Evolutionary conservation across 2,888 invertebrate genomes (phyloP).

Genomic region (Troides oblongomaculatus): DNA sequence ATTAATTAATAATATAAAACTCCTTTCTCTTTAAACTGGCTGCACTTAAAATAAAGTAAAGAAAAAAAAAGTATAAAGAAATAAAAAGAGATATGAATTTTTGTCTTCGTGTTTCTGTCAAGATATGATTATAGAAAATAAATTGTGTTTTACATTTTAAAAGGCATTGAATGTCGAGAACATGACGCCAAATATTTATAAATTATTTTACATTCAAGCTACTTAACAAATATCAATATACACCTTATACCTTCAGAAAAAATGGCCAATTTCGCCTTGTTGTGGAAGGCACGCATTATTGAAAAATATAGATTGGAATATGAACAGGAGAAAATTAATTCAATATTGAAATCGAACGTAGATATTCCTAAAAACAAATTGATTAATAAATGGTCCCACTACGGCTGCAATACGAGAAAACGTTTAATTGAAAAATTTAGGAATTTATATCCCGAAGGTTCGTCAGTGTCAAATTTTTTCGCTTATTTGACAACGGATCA

Average conservation of each 20-base stretch:
- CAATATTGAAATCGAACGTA: constrained; percentile 67
- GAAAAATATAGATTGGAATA: constrained; percentile 71
- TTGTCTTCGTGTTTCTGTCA: constrained; percentile 27
- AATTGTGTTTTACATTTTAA: constrained; percentile 27
- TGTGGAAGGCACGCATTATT: constrained; percentile 77
- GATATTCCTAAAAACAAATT: constrained; percentile 64
- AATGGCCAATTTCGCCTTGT: constrained; percentile 80
- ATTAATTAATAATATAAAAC: too few relatives aligned
- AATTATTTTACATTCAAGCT: constrained; percentile 22
- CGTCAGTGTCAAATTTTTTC: constrained; percentile 51
- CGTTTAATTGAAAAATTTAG: constrained; percentile 59
- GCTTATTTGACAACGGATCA: constrained; percentile 69
- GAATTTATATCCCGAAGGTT: constrained; percentile 63
- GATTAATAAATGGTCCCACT: constrained; percentile 70
- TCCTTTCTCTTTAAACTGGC: constrained; percentile 6
- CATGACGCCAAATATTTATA: constrained; percentile 25
- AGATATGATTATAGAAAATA: constrained; percentile 26
- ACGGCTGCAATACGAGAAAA: constrained; percentile 60
- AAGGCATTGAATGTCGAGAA: constrained; percentile 17
- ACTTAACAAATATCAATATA: constrained; percentile 25
- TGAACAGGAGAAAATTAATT: constrained; percentile 79
- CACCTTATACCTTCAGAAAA: constrained; percentile 4
- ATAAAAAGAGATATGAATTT: constrained; percentile 4
- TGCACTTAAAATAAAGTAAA: neutral
- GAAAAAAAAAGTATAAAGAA: constrained; percentile 8